These are phyloP conservation scores for Bos indicus DNA, from an alignment of 2,113 vertebrate genomes.

Conservation along the genomic window DNA sequence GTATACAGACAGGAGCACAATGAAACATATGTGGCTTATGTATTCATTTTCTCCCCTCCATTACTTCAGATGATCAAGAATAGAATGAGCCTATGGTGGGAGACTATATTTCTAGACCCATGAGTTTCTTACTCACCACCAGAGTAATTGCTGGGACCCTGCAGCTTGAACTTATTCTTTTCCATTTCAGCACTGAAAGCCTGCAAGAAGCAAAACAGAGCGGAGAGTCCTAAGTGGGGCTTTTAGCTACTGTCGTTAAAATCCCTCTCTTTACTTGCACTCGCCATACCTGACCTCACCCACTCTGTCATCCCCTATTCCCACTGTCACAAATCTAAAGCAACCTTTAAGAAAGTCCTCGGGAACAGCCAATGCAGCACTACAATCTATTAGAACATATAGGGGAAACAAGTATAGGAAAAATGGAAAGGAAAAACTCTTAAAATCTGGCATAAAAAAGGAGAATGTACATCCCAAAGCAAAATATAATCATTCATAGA, in stretches of 20 bases:
- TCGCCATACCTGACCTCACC: not conserved
- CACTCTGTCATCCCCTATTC: not conserved
- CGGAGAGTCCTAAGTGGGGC: not conserved
- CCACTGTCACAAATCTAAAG: not conserved
- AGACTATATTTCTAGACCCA: not conserved
- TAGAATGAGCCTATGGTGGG: not conserved
- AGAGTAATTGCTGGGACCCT: not conserved
- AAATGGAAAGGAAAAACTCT: not conserved
- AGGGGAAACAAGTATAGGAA: not conserved
- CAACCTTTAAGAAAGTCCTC: not conserved
- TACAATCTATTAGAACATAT: not conserved
- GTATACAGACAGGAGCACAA: not conserved
- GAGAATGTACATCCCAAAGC: not conserved
- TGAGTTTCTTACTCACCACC: slow-evolving; percentile 47
- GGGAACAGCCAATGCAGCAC: not conserved
- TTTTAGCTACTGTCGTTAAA: not conserved
- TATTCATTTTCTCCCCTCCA: not conserved
- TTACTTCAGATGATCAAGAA: slow-evolving; percentile 2
- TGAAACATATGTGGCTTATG: not conserved
- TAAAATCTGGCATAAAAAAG: not conserved
- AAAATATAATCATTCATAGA: slow-evolving; percentile 18
- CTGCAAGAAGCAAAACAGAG: slow-evolving; percentile 47
- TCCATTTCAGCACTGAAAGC: slow-evolving; percentile 11
- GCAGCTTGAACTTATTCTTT: not conserved
- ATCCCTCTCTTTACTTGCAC: not conserved